Conservation (phyloP, 2,797 vertebrate species). For the Sebastes trivittatus region DNA sequence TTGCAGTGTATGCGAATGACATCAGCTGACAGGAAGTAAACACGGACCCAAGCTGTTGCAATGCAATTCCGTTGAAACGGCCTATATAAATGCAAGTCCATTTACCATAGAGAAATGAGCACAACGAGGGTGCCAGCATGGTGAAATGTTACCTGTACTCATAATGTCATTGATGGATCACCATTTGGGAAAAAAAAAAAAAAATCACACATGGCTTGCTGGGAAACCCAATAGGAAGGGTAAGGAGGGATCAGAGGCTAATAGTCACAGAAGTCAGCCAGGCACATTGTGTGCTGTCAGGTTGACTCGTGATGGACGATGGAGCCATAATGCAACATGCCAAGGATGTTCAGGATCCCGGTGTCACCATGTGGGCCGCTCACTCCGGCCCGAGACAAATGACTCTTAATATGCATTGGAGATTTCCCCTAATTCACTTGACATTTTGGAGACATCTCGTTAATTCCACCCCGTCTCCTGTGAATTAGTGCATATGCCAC, state of each 20-base stretch:
- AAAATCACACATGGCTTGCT: conserved; percentile 4
- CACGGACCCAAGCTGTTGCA: background rate
- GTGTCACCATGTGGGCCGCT: conserved; percentile 35
- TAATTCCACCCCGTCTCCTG: conserved; percentile 59
- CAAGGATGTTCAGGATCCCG: conserved; percentile 9
- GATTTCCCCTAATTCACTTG: conserved; percentile 73
- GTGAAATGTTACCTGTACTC: conserved; percentile 31
- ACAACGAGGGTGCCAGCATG: background rate
- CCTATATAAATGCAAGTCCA: background rate
- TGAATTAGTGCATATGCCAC: conserved; percentile 47
- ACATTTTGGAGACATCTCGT: conserved; percentile 70
- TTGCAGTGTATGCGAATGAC: too few relatives aligned
- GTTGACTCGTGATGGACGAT: conserved; percentile 67
- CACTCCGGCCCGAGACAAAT: conserved; percentile 58
- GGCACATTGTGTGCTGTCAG: conserved; percentile 32
- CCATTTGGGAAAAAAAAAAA: background rate
- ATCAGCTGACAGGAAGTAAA: background rate
- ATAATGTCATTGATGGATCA: conserved; percentile 70
- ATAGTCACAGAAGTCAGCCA: conserved; percentile 34
- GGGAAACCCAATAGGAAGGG: conserved; percentile 21
- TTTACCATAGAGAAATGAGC: background rate
- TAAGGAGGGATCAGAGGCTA: conserved; percentile 39
- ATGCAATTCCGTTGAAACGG: background rate
- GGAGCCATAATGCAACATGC: conserved; percentile 27
- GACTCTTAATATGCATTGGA: conserved; percentile 66